These are phyloP conservation scores for Enteromius thamalakanensis DNA, from an alignment of 2,797 vertebrate species.

Conservation along the genomic window DNA sequence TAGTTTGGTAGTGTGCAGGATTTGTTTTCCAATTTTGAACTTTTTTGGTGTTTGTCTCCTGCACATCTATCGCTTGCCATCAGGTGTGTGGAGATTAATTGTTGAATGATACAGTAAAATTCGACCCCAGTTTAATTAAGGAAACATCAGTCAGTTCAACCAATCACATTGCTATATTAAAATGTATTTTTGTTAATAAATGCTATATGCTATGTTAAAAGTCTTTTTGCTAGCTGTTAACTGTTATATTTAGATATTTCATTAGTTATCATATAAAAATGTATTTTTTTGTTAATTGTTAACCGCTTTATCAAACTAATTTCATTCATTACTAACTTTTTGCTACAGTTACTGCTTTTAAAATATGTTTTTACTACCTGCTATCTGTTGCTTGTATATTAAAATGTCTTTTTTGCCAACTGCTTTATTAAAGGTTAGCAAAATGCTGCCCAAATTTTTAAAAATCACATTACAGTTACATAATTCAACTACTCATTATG, in stretches of 20 bases:
- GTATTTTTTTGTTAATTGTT: not conserved
- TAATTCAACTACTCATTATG: not conserved
- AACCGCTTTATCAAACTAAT: not conserved
- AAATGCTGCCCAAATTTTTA: not conserved
- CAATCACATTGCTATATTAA: not conserved
- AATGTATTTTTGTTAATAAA: not conserved
- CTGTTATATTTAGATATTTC: not conserved
- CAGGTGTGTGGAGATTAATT: too few relatives aligned
- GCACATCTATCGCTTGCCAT: too few relatives aligned
- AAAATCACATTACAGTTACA: not conserved
- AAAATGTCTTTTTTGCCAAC: not conserved
- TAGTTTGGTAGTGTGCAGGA: too few relatives aligned
- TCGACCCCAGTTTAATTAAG: not conserved
- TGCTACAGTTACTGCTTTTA: not conserved
- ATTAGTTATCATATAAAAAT: not conserved
- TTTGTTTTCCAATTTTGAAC: too few relatives aligned
- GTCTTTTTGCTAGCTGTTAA: not conserved
- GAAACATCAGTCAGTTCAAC: not conserved
- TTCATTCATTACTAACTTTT: not conserved
- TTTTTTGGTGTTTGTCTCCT: too few relatives aligned
- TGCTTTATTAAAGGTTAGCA: not conserved
- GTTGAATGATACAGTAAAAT: not conserved
- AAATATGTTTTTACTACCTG: not conserved
- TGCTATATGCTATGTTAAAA: not conserved
- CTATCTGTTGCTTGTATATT: not conserved